Evolutionary conservation across 2,113 vertebrate genomes (phyloP).

Genomic region (Sturnira hondurensis): DNA sequence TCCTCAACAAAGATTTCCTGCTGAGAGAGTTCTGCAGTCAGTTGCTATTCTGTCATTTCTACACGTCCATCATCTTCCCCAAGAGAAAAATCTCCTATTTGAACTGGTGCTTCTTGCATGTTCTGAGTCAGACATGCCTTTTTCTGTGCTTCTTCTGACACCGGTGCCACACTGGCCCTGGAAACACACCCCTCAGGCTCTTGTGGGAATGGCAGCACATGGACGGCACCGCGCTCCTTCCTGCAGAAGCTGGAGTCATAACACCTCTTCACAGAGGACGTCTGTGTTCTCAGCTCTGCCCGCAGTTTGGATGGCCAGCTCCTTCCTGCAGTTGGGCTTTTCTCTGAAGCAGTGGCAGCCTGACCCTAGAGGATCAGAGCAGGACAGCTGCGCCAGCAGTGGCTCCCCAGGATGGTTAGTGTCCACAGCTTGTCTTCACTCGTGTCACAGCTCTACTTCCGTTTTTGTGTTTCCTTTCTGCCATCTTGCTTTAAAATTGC

Average conservation of each 20-base stretch:
- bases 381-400: neutral
- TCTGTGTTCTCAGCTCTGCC: neutral
- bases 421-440: neutral
- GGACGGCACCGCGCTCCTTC: constrained; percentile 86
- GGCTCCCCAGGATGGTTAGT: neutral
- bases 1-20: constrained; percentile 91
- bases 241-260: constrained; percentile 71
- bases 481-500: neutral
- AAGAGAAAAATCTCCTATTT: constrained; percentile 90
- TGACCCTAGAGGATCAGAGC: neutral
- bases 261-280: neutral
- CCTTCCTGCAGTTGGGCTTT: neutral
- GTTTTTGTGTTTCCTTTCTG: neutral
- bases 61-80: constrained; percentile 90
- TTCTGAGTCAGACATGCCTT: constrained; percentile 86
- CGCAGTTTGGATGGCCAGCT: neutral
- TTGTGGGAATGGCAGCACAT: constrained; percentile 90
- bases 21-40: constrained; percentile 88
- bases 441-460: neutral
- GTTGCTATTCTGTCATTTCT: constrained; percentile 88
- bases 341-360: neutral
- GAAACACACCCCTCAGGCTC: constrained; percentile 83
- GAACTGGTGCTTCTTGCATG: constrained; percentile 87
- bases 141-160: constrained; percentile 90
- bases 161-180: constrained; percentile 89